A percentile compares a stretch with the other conserved stretches of the same genome.
phyloP scores from a whole-genome alignment of 2,113 vertebrate genomes.

The Corythornis vintsioides region DNA sequence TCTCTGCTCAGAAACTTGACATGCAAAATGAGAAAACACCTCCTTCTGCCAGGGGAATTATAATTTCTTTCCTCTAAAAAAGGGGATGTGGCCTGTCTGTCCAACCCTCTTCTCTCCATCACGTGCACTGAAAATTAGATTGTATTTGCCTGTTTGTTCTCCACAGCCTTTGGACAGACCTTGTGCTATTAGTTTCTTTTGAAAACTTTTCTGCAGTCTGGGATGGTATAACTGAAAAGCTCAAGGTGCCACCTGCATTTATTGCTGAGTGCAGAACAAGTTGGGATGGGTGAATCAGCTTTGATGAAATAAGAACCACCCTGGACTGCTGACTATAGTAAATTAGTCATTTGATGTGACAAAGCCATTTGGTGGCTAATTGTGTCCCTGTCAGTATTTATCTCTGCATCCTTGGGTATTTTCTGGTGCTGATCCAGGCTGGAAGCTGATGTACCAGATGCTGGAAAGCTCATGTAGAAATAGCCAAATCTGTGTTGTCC shows the following conservation, averaged over 20 bases:
- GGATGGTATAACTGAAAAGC: not conserved
- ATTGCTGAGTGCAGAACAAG: not conserved
- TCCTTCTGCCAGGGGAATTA: not conserved
- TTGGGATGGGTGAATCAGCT: not conserved
- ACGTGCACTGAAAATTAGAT: not conserved
- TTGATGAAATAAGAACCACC: not conserved
- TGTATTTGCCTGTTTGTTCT: not conserved
- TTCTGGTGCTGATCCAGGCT: slow-evolving; percentile 16
- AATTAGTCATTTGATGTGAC: not conserved
- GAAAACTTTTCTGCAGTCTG: not conserved
- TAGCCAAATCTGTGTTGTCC: not conserved
- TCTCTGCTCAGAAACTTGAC: not conserved
- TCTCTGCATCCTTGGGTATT: not conserved
- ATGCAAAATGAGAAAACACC: not conserved
- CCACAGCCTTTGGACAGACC: not conserved
- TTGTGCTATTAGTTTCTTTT: not conserved
- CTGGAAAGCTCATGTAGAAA: not conserved
- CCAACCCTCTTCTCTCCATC: not conserved
- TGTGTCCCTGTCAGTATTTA: not conserved
- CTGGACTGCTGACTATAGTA: not conserved
- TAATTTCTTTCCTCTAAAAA: not conserved
- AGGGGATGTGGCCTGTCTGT: not conserved
- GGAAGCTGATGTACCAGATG: not conserved
- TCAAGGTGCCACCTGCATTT: not conserved
- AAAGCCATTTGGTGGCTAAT: not conserved